A percentile compares a stretch with the other conserved stretches of the same genome.
phyloP scores from a whole-genome alignment of 2,888 invertebrate genomes.

The Limnephilus lunatus region DNA sequence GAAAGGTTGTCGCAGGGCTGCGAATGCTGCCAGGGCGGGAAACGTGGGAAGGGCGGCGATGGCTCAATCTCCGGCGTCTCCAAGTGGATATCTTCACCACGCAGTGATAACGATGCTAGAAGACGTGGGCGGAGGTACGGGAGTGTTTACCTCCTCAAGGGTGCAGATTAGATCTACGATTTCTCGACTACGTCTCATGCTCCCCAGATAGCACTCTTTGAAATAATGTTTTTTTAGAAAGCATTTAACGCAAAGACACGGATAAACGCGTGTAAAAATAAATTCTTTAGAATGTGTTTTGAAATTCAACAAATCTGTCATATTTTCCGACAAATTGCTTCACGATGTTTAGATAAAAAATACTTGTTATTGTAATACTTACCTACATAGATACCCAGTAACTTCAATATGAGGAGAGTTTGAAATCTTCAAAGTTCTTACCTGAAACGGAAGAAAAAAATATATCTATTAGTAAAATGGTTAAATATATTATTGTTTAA shows the following conservation, averaged over 20 bases:
- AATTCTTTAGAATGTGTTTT: not conserved
- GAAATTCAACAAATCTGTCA: not conserved
- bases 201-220: not conserved
- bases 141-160: not conserved
- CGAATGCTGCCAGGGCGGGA: conserved; percentile 3
- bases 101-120: not conserved
- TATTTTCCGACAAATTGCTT: not conserved
- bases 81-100: not conserved
- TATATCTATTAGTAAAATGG: not conserved
- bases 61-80: not conserved
- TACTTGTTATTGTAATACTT: not conserved
- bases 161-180: not conserved
- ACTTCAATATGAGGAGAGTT: not conserved
- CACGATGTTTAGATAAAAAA: not conserved
- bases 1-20: not conserved
- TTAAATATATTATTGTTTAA: not conserved
- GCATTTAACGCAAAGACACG: not conserved
- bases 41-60: not conserved
- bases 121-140: not conserved
- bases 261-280: not conserved
- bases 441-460: not conserved
- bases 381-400: not conserved
- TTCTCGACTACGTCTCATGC: not conserved
- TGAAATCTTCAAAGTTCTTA: not conserved
- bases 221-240: not conserved